Percentiles rank a stretch among this genome's conserved stretches.
phyloP scores from a whole-genome alignment of 2,797 vertebrate species.

The Anabas testudineus region DNA sequence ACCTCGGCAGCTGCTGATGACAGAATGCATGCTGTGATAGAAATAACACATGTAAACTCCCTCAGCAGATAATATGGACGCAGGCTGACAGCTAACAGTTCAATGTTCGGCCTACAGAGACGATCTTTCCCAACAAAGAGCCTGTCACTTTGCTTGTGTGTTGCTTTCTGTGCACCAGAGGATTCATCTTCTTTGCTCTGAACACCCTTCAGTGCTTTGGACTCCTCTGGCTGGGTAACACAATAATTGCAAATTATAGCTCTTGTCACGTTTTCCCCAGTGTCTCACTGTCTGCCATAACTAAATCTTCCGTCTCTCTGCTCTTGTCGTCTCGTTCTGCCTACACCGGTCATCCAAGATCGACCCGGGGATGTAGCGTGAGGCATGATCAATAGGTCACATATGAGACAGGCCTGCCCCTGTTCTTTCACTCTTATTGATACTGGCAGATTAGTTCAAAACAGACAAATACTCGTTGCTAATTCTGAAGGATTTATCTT shows the following conservation, averaged over 20 bases:
- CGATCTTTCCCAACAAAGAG: not conserved
- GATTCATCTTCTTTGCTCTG: not conserved
- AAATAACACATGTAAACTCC: no score
- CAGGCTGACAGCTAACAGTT: no score
- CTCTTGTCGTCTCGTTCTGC: slow-evolving; percentile 7
- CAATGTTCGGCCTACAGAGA: no score
- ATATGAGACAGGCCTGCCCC: slow-evolving; percentile 41
- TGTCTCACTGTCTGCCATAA: slow-evolving; percentile 43
- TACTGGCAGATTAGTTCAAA: slow-evolving; percentile 47
- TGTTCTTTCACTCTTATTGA: slow-evolving; percentile 29
- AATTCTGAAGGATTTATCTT: slow-evolving; percentile 15
- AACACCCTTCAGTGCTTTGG: slow-evolving; percentile 10
- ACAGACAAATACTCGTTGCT: slow-evolving; percentile 46
- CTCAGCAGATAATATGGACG: no score
- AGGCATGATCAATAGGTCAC: slow-evolving; percentile 64
- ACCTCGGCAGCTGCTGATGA: no score
- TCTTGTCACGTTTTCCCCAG: slow-evolving; percentile 46
- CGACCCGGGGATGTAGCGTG: slow-evolving; percentile 11
- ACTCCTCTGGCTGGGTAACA: slow-evolving; percentile 32
- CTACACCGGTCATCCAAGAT: slow-evolving; percentile 53
- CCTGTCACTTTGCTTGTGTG: slow-evolving; percentile 9
- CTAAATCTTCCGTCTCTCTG: slow-evolving; percentile 29
- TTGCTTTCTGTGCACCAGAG: not conserved
- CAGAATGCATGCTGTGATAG: no score
- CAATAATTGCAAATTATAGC: slow-evolving; percentile 54